Evolutionary conservation across 2,888 invertebrate species (phyloP), one percentile per base, ranked within the genome.

Genomic region (Amphipoea lucens): DNA sequence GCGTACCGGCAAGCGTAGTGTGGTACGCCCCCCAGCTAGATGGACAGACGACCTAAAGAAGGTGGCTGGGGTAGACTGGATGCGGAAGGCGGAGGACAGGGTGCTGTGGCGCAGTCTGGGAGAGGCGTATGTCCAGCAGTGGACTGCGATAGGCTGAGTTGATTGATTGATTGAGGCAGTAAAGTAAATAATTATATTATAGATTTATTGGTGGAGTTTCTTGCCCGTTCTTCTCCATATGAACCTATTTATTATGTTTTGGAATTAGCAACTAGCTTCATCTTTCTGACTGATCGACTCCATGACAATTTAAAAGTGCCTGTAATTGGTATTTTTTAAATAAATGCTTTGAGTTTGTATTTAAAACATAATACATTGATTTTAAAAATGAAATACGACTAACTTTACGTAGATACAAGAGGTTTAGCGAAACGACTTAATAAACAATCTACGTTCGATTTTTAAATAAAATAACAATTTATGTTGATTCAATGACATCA

Each of bases 401-500:
- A 60, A 60, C 1, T 60, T 70, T 42, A 42, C 5, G 17, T 42
- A 11, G 23, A 51, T 20, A 23, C 2, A 12, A n/a, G 17, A 29
- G 14, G 62, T 48, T 62, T 7, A 62, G 36, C 29, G 14, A 67
- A 67, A 36, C 6, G 6, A 29, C 17, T 62, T 1, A 14, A 67
- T 48, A 62, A 36, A 36, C 20, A 74, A 66, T 20, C 11, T 17
- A 36, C 57, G 54, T 67, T 68, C 29, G 12, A 68, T 67, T 74
- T 48, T 9, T 5, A 74, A 69, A 74, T 54, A 20, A 66, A 40
- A 45, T 36, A 36, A 36, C 11, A 36, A 20, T 66, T 36, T 36
- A 12, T 23, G n/a, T 57, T 48, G 40, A 75, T 65, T 29, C n/a
- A 70, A 65, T 84, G 63, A 84, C 70, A 63, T 76, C 71, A 84